Evolutionary conservation across 2,888 invertebrate genomes (phyloP).

Genomic region (Strigamia transsilvanica): DNA sequence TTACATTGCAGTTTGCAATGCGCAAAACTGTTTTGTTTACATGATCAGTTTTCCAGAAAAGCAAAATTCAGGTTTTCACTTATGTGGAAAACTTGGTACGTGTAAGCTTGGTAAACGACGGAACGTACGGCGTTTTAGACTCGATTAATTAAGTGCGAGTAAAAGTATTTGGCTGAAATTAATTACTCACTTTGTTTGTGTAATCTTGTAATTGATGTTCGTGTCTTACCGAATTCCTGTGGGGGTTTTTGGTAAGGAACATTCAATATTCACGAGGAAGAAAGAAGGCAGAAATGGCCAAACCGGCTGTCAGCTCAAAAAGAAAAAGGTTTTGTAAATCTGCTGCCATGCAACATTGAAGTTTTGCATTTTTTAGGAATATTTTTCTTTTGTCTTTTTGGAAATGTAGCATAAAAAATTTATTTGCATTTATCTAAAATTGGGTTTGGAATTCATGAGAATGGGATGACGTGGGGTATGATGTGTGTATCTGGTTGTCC

Average conservation of each 20-base stretch:
- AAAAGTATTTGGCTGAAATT: neutral
- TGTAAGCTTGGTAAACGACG: too few relatives aligned
- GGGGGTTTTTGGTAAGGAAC: neutral
- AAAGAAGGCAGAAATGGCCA: slow-evolving; percentile 14
- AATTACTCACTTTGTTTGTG: neutral
- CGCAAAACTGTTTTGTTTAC: too few relatives aligned
- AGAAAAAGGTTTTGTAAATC: slow-evolving; percentile 29
- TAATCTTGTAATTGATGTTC: slow-evolving; percentile 28
- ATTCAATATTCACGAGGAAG: slow-evolving; percentile 21
- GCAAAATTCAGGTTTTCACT: too few relatives aligned
- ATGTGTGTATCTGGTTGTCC: neutral
- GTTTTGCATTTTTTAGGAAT: neutral
- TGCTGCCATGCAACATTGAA: slow-evolving; percentile 31
- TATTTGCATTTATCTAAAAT: slow-evolving; percentile 32
- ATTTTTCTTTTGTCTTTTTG: neutral
- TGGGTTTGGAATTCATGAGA: slow-evolving; percentile 30
- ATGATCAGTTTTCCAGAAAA: too few relatives aligned
- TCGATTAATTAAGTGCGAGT: neutral
- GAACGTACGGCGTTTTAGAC: neutral
- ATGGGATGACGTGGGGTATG: neutral
- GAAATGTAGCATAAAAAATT: slow-evolving; percentile 1
- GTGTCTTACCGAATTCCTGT: slow-evolving; percentile 11
- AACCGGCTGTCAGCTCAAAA: slow-evolving; percentile 16
- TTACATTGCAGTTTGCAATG: too few relatives aligned
- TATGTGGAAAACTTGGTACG: too few relatives aligned